phyloP scores from a whole-genome alignment of 1,140 invertebrate species.

The Brachionus angularis region DNA sequence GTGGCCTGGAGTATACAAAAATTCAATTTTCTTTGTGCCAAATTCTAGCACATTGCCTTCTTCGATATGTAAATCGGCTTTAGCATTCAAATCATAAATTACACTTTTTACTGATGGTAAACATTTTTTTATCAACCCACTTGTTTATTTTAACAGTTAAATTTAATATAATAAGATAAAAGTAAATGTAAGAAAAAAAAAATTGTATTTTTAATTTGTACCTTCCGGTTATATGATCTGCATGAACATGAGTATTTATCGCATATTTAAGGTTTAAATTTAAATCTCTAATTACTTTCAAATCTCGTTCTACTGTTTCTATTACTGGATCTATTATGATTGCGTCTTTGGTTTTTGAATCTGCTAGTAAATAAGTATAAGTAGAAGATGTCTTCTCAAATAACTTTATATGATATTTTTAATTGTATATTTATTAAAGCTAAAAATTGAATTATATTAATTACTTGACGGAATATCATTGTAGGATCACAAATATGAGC shows the following conservation, averaged over 20 bases:
- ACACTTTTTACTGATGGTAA: not conserved
- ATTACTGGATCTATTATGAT: slow-evolving; percentile 93
- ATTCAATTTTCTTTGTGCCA: slow-evolving; percentile 59
- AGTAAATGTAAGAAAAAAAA: slow-evolving; percentile 62
- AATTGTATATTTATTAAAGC: too few relatives aligned
- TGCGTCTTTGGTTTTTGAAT: slow-evolving; percentile 70
- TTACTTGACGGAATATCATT: not conserved
- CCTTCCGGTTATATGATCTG: slow-evolving; percentile 93
- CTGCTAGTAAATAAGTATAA: slow-evolving; percentile 90
- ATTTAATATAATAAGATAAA: too few relatives aligned
- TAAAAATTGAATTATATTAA: too few relatives aligned
- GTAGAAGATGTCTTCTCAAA: slow-evolving; percentile 86
- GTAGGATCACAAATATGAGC: slow-evolving; percentile 34
- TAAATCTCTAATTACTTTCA: slow-evolving; percentile 48
- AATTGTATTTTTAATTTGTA: slow-evolving; percentile 77
- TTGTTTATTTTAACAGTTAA: too few relatives aligned
- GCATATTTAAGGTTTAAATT: slow-evolving; percentile 74
- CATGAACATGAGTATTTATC: slow-evolving; percentile 96
- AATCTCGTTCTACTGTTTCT: slow-evolving; percentile 64
- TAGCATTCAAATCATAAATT: slow-evolving; percentile 67
- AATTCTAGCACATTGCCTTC: slow-evolving; percentile 69
- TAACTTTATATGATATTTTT: too few relatives aligned
- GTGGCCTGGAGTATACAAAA: slow-evolving; percentile 77
- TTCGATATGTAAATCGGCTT: slow-evolving; percentile 74
- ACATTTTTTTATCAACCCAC: slow-evolving; percentile 23